These are phyloP conservation scores for Anthoscopus minutus DNA, from an alignment of 2,113 vertebrate genomes.

Conservation along the genomic window DNA sequence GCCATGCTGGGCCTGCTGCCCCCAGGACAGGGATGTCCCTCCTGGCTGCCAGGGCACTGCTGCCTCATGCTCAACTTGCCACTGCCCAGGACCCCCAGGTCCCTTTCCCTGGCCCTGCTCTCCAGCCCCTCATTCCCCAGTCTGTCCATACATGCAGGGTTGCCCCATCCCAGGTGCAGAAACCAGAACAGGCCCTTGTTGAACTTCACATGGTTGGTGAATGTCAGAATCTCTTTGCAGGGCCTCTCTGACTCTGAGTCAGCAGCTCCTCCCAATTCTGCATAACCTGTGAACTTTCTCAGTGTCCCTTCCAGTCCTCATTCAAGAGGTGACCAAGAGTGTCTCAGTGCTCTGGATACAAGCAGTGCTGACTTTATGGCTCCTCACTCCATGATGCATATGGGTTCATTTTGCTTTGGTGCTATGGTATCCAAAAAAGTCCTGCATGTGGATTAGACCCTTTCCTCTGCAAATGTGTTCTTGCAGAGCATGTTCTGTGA, in stretches of 20 bases:
- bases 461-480: not conserved
- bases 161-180: not conserved
- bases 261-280: not conserved
- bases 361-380: not conserved
- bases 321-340: not conserved
- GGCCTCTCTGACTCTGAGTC: fast-evolving
- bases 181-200: not conserved
- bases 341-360: not conserved
- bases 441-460: fast-evolving
- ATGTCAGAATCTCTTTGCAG: not conserved
- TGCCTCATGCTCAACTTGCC: not conserved
- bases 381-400: not conserved
- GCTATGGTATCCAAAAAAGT: not conserved
- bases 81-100: not conserved
- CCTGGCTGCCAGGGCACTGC: not conserved
- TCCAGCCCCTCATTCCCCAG: not conserved
- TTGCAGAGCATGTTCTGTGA: not conserved
- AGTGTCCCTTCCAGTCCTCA: not conserved
- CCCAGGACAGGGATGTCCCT: not conserved
- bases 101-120: not conserved
- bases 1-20: not conserved
- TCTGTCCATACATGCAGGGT: not conserved
- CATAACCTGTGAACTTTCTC: not conserved
- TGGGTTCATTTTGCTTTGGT: not conserved
- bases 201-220: not conserved